Percentiles rank a stretch among this genome's conserved stretches.
These are phyloP conservation scores for Diacarnus erythraeanus DNA, from an alignment of 37 sponge, comb jelly and placozoan genomes.

Conservation along the genomic window DNA sequence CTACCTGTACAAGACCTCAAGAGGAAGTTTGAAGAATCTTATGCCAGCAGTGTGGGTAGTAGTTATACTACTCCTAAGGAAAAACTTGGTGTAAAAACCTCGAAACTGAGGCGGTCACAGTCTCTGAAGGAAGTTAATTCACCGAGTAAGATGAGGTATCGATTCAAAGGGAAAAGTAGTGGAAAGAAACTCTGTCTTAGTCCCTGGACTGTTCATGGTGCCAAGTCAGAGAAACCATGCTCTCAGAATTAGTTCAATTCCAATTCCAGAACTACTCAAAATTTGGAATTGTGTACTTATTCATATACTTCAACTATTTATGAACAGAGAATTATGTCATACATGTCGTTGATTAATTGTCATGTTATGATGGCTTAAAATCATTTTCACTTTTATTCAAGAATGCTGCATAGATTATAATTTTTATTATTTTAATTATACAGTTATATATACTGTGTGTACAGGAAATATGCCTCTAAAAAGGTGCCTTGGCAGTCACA, in stretches of 20 bases:
- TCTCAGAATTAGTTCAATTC: background rate
- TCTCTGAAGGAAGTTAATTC: conserved; percentile 16
- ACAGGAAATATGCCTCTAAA: too few relatives aligned
- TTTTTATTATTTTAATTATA: background rate
- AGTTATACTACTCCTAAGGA: background rate
- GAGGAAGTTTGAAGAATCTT: conserved; percentile 41
- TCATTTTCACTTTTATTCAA: background rate
- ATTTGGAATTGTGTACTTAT: too few relatives aligned
- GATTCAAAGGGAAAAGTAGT: background rate
- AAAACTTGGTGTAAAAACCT: background rate
- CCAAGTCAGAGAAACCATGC: conserved; percentile 1
- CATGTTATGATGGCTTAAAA: background rate
- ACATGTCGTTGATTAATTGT: background rate
- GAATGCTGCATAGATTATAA: too few relatives aligned
- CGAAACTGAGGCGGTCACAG: conserved; percentile 18
- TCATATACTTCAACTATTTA: too few relatives aligned
- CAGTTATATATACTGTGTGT: background rate
- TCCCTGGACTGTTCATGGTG: background rate
- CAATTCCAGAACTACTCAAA: too few relatives aligned
- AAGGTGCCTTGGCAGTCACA: conserved; percentile 31
- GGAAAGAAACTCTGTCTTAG: background rate
- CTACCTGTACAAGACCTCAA: conserved; percentile 41
- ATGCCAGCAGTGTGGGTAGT: background rate
- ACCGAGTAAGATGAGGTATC: background rate
- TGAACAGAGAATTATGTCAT: too few relatives aligned